Evolutionary conservation across 2,797 vertebrate genomes (phyloP), one percentile per base, ranked within the genome.

Genomic region (Cuniculus paca): DNA sequence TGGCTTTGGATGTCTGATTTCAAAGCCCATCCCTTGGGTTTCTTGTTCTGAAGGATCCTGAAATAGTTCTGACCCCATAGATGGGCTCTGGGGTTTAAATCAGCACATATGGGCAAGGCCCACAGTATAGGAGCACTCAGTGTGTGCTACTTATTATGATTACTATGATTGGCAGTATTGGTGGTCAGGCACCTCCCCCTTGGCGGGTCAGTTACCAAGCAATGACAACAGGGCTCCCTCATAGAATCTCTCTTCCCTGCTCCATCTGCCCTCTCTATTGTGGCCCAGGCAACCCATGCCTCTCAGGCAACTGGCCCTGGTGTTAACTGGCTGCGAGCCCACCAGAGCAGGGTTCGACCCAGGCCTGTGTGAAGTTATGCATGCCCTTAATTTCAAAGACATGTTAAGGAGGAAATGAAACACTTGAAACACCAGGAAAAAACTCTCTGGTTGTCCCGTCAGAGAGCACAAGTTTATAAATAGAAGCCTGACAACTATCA

Each of bases 391-490:
- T 96, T 96, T 97, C 90, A 96, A 98, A 97, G 96, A 90, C 85
- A 96, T 84, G 92, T 74, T 93, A 92, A 96, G 91, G 96, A 97
- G 92, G 95, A 98, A 98, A 98, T 88, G 93, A 96, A 97, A 96
- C 97, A 94, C 86, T 97, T 97, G 92, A 93, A 94, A 92, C 92
- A 50, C 95, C 98, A 88, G 70, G 75, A 95, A 94, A 96, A 74
- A 95, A 90, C 90, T 92, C 91, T 82, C 81, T 78, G 84, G 56
- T 79, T 92, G 95, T 98, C 98, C 97, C 0, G 3, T 96, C 92
- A 90, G 79, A 95, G 94, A 98, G 94, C 96, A 90, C 72, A 87
- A 83, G 94, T 95, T 95, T 96, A 97, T 97, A 97, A 98, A 98
- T 96, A 98, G 97, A 95, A 92, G 28, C 95, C 77, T 42, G 85